Base-by-base conservation (phyloP, 2,797 vertebrate genomes). In the Cyprinella venusta region DNA sequence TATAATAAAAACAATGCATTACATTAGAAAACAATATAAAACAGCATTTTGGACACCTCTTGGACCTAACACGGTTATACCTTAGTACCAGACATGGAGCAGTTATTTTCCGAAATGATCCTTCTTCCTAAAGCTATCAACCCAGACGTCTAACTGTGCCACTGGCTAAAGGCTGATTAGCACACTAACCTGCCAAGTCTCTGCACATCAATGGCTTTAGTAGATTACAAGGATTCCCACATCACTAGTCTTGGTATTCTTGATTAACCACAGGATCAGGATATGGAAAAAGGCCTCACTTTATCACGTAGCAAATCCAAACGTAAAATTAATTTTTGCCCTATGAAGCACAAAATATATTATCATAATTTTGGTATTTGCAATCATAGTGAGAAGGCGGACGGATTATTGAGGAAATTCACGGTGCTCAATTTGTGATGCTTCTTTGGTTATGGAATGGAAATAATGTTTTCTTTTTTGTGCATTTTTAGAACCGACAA, bases 101-200 rank as follows among this genome's bases (percentile, higher is more conserved):
- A n/a, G 26, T 36, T 54, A 16, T 52, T 61, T 52, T 75, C 42
- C 10, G 36, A 68, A 19, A 38, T 26, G 10, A 68, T 52, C 26
- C 50, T 80, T 61, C 30, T 72, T n/a, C 68, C 26, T 56, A 65
- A 63, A 63, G 79, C 69, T 59, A 64, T 18, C 36, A 52, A 36
- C 56, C 72, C 24, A 72, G 52, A 74, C 40, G 40, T 77, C 68
- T 76, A 79, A 76, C 75, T 86, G 65, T 74, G 84, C 75, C 84
- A 80, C 54, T 38, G 86, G 79, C 79, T 87, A 75, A 79, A 76
- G 67, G 13, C 70, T 80, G 83, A 88, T 84, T 88, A 84, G 48
- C 76, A 81, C 50, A 68, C 74, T 85, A 70, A 81, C 67, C 84
- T 84, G 82, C 65, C 67, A 82, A 80, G 40, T 71, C 82, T 81